Percentiles rank a stretch among this genome's conserved stretches.
Evolutionary conservation across 2,888 invertebrate species (phyloP).

Genomic region (Nomada hirtipes): DNA sequence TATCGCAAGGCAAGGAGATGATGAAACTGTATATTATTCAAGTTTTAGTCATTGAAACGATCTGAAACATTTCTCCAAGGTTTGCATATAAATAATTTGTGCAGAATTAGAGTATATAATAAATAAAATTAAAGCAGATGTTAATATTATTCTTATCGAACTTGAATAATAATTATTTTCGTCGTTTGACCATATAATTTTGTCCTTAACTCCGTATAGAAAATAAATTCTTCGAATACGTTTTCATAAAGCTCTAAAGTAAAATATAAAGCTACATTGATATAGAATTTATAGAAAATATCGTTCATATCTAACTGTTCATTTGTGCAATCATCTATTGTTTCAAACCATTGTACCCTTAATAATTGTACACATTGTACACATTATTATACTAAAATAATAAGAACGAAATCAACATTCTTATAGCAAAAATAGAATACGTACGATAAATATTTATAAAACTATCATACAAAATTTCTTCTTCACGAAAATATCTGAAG

Average conservation of each 20-base stretch:
- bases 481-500: not conserved
- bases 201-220: no score
- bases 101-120: no score
- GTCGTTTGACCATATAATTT: no score
- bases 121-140: no score
- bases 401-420: slow-evolving; percentile 18
- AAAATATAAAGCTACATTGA: slow-evolving; percentile 17
- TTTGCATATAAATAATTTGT: no score
- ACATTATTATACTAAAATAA: slow-evolving; percentile 24
- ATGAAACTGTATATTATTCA: no score
- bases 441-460: not conserved
- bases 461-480: not conserved
- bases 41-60: no score
- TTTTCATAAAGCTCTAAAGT: not conserved
- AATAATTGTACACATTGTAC: not conserved
- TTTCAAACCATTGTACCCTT: slow-evolving; percentile 12
- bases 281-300: slow-evolving; percentile 17
- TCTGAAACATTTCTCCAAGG: no score
- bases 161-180: no score
- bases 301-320: slow-evolving; percentile 22
- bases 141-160: no score
- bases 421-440: no score
- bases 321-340: not conserved
- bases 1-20: not conserved
- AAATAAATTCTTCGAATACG: not conserved